phyloP scores from a whole-genome alignment of 1,140 invertebrate species.

The Nilaparvata lugens region DNA sequence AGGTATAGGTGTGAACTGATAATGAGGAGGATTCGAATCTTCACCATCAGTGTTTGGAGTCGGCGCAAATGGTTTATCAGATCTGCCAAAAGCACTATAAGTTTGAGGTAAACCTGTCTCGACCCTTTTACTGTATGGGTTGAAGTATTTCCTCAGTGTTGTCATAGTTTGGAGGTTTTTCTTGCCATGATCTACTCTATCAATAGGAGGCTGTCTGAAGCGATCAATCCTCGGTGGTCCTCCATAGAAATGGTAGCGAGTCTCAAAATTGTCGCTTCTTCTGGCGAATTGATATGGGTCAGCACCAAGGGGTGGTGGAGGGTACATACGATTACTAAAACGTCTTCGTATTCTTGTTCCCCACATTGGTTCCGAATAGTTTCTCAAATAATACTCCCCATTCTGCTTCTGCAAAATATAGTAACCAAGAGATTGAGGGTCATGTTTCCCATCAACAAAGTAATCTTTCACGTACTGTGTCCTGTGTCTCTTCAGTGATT shows the following conservation, averaged over 20 bases:
- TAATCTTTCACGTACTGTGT: neutral
- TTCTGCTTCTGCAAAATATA: neutral
- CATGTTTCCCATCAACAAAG: neutral
- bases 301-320: neutral
- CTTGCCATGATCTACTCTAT: no score
- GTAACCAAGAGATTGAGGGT: neutral
- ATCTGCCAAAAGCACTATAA: no score
- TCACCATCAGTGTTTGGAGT: neutral
- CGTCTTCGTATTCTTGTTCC: neutral
- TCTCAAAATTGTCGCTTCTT: no score
- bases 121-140: no score
- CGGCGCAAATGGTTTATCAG: no score
- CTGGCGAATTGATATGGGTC: no score
- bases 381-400: neutral
- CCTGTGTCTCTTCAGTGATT: neutral
- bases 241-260: no score
- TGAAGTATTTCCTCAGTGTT: no score
- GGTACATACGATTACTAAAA: conserved; percentile 1
- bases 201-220: no score
- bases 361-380: neutral
- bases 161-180: no score
- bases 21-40: neutral
- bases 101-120: no score
- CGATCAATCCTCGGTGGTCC: no score
- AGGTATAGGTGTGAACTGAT: neutral